A percentile compares a stretch with the other conserved stretches of the same genome.
Conservation (phyloP, 2,888 invertebrate genomes). For the Hydrotaea cyrtoneurina region DNA sequence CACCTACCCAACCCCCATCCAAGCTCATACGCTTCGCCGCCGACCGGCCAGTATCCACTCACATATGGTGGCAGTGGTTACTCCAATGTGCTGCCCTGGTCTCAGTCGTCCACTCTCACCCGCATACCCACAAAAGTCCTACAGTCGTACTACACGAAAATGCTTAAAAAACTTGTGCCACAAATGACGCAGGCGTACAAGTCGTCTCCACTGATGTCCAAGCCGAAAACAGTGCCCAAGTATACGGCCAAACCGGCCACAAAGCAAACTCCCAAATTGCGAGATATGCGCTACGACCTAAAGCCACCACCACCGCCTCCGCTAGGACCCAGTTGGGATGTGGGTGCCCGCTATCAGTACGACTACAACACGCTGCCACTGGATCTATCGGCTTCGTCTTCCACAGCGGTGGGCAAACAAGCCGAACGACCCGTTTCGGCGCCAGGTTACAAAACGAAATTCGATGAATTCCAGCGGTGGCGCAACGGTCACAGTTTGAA, state of each 20-base stretch:
- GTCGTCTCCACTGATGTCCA: conserved; percentile 38
- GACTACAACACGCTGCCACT: conserved; percentile 76
- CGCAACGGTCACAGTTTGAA: conserved; percentile 81
- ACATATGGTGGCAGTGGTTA: conserved; percentile 47
- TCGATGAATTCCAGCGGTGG: conserved; percentile 78
- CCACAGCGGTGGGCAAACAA: conserved; percentile 82
- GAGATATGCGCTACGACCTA: conserved; percentile 75
- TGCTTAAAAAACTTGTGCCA: conserved; percentile 76
- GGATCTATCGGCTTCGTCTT: conserved; percentile 72
- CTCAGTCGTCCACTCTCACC: conserved; percentile 35
- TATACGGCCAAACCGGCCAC: conserved; percentile 55
- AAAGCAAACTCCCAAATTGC: conserved; percentile 71
- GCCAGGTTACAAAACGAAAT: conserved; percentile 80
- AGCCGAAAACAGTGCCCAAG: conserved; percentile 51
- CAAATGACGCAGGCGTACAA: conserved; percentile 68
- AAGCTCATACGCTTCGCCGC: not conserved
- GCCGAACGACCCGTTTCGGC: conserved; percentile 81
- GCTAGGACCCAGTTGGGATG: conserved; percentile 72
- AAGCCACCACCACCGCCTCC: conserved; percentile 74
- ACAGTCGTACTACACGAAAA: conserved; percentile 75
- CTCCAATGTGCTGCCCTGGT: conserved; percentile 12
- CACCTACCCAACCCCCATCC: conserved; percentile 80
- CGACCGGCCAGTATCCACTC: conserved; percentile 27
- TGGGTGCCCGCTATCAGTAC: conserved; percentile 76
- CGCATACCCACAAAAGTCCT: conserved; percentile 75